These are phyloP conservation scores for Mustelus asterias DNA, from an alignment of 2,113 vertebrate genomes.

Conservation along the genomic window DNA sequence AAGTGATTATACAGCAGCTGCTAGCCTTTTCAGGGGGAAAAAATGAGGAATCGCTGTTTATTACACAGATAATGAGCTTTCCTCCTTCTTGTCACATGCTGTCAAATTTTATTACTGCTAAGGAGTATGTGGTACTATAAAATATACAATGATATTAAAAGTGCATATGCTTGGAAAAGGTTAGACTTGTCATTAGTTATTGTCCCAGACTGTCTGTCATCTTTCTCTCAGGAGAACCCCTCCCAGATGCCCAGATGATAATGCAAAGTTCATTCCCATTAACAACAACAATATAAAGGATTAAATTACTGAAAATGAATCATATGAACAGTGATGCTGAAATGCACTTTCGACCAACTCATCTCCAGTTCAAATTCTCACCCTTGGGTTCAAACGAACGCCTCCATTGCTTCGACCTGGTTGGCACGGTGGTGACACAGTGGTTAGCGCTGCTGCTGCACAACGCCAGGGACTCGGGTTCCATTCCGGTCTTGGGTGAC, in stretches of 20 bases:
- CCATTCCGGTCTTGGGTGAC: too few relatives aligned
- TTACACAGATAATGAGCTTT: constrained; percentile 73
- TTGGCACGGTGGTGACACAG: too few relatives aligned
- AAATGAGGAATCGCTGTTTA: constrained; percentile 67
- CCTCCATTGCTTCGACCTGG: neutral
- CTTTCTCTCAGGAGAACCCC: neutral
- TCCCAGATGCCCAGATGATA: neutral
- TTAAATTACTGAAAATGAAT: neutral
- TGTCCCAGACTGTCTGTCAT: neutral
- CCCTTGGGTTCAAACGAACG: neutral
- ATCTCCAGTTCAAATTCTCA: neutral
- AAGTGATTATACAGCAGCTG: constrained; percentile 58
- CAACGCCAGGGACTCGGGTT: too few relatives aligned
- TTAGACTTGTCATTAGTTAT: neutral
- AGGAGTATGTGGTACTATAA: constrained; percentile 45
- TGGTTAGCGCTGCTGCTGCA: too few relatives aligned
- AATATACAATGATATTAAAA: neutral
- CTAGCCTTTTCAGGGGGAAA: constrained; percentile 47
- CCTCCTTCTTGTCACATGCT: constrained; percentile 62
- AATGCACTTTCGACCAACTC: neutral
- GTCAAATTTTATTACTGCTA: constrained; percentile 65
- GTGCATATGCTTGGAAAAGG: constrained; percentile 9
- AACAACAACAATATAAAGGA: neutral
- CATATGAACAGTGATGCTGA: neutral
- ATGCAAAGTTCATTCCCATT: constrained; percentile 8